Base-by-base conservation (phyloP, 2,888 invertebrate genomes). In the Drosophila affinis region DNA sequence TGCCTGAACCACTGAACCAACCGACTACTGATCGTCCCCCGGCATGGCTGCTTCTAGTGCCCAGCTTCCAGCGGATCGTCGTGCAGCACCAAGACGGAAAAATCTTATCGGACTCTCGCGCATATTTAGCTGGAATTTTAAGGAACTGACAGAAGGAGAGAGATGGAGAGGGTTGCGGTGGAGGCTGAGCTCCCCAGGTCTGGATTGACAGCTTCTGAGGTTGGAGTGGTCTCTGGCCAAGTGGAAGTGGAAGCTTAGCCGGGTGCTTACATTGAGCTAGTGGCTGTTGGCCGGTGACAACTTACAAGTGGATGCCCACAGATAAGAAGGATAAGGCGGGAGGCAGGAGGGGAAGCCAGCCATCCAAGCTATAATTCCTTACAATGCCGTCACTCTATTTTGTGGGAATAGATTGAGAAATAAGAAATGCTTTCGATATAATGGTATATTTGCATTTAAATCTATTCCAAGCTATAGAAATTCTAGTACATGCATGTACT, bases 271-370 rank as follows among this genome's bases (percentile, higher is more conserved):
- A 49, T 60, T 80, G 75, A 87, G 78, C 78, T 75, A 72, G 78
- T 75, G 87, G 54, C 75, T 87, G 84, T 75, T 70, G 72, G 52
- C 51, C 72, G 56, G 57, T 74, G 82, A 85, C 76, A 82, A 81
- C 74, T 69, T 67, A 82, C 81, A 85, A 52, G 85, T 63, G 53
- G 55, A 81, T 53, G 21, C 49, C 21, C 14, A 24, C 44, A 49
- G 84, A 79, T 81, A 81, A 75, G 24, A 81, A 75, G 24, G 24
- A 3, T 0, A 24, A 3, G 61, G 57, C 24, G 10, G 21, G 48
- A 18, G 48, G 29, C 24, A 12, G 21, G 48, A 18, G 48, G 29
- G 48, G 29, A 55, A 32, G 59, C 34, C n/a, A 51, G 51, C 54
- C 3, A 21, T 46, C 24, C 51, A 46, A 46, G 12, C 7, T 44